Base-by-base conservation (phyloP, 2,797 vertebrate genomes). In the Rhynchonycteris naso region DNA sequence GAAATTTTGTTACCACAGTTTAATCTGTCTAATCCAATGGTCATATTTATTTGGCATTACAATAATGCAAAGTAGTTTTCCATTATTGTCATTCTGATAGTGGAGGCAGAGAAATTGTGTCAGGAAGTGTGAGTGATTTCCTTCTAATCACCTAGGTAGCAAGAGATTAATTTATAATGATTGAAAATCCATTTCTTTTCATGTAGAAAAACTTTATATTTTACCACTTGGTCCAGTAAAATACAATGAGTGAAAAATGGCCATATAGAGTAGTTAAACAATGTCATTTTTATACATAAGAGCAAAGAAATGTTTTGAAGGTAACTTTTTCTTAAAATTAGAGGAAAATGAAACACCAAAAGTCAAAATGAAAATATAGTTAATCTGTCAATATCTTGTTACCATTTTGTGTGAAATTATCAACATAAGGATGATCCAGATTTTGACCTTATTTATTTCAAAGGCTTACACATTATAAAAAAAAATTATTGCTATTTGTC, bases 291-390 rank as follows among this genome's bases (percentile, higher is more conserved):
- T 47, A 30, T 19, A 63, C n/a, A 4, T 22, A 12, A 56, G 15
- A 52, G 35, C 19, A 52, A 89, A 82, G 1, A 69, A 63, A 74
- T 30, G 75, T n/a, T 43, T 65, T 61, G 8, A 85, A 63, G 61
- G 7, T 33, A 78, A 88, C 0, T 72, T 86, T 94, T 47, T 28
- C 2, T 74, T 69, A 7, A 88, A 76, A 76, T 65, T 61, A 65
- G 21, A 30, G 2, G 7, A 85, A 93, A 93, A 76, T 35, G 56
- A 63, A 93, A 92, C 26, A 80, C 83, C 2, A 54, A 72, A 92
- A 76, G 26, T 1, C 14, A 65, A 86, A 86, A 4, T 33, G 47
- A 0, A 22, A 21, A 30, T 52, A 35, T 11, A 91, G 6, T 26
- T 50, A 30, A 47, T 65, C 13, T 72, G 19, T 68, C 5, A 12